Evolutionary conservation across 2,888 invertebrate genomes (phyloP).

Genomic region (Ophion ellenae): DNA sequence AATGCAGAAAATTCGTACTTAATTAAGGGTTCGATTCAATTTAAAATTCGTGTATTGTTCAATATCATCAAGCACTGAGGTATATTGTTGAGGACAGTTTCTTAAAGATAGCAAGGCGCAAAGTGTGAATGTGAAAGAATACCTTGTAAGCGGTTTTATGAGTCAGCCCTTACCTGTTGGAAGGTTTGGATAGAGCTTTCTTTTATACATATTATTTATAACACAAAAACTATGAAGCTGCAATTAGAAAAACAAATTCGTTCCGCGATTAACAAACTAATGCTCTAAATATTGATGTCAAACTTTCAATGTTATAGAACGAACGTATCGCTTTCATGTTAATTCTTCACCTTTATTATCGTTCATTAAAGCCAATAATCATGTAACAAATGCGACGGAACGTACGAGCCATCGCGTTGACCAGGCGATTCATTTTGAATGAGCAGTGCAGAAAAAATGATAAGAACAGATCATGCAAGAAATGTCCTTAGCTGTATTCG

Average conservation of each 20-base stretch:
- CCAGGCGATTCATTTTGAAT: neutral
- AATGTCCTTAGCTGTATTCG: neutral
- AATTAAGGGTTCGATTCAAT: neutral
- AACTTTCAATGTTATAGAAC: conserved; percentile 6
- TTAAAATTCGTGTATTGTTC: neutral
- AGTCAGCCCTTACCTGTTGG: neutral
- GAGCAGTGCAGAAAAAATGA: neutral
- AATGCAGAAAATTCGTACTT: conserved; percentile 8
- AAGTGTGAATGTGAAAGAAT: neutral
- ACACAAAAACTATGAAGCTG: neutral
- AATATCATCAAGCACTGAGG: neutral
- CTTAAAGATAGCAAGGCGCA: neutral
- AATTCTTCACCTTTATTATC: neutral
- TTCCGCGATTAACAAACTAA: neutral
- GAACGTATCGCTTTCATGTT: neutral
- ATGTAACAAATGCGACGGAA: neutral
- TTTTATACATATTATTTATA: neutral
- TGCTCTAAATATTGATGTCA: neutral
- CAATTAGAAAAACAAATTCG: neutral
- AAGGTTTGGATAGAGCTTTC: neutral
- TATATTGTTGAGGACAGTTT: neutral
- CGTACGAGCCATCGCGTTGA: neutral
- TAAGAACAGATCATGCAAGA: neutral
- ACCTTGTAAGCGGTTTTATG: neutral
- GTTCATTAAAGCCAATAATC: neutral